Evolutionary conservation across 2,113 vertebrate genomes (phyloP).

Genomic region (Nymphicus hollandicus): DNA sequence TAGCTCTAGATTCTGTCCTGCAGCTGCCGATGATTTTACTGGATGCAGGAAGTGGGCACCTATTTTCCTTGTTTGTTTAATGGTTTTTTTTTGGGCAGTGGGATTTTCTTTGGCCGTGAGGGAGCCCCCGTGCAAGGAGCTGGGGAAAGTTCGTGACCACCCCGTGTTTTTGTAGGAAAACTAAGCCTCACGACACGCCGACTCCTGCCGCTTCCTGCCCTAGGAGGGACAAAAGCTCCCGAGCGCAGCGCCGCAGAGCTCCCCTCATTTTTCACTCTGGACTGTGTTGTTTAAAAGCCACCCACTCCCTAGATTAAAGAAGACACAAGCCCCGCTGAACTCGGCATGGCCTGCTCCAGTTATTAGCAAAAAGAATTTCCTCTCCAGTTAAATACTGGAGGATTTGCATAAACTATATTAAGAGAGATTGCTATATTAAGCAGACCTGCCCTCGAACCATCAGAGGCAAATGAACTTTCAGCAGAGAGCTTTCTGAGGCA

Average conservation of each 20-base stretch:
- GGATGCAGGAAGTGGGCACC: background rate
- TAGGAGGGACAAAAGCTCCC: conserved; percentile 75
- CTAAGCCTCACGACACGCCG: conserved; percentile 82
- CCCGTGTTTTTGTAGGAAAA: conserved; percentile 71
- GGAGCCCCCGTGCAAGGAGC: conserved; percentile 38
- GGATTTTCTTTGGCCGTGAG: background rate
- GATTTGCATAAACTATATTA: conserved; percentile 66
- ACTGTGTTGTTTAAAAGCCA: conserved; percentile 64
- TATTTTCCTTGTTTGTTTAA: background rate
- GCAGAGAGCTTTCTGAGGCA: background rate
- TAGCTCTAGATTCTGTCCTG: background rate
- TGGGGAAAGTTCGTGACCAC: conserved; percentile 71
- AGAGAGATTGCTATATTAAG: conserved; percentile 61
- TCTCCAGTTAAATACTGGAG: conserved; percentile 55
- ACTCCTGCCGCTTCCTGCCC: conserved; percentile 90
- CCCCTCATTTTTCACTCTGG: conserved; percentile 68
- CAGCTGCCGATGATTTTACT: background rate
- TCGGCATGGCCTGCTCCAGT: conserved; percentile 46
- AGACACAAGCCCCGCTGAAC: conserved; percentile 45
- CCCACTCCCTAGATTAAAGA: conserved; percentile 64
- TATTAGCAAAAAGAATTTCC: conserved; percentile 68
- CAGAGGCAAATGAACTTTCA: conserved; percentile 48
- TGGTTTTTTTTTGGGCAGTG: background rate
- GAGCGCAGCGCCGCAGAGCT: conserved; percentile 23
- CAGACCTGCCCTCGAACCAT: conserved; percentile 50